A percentile compares a stretch with the other conserved stretches of the same genome.
phyloP scores from a whole-genome alignment of 2,797 vertebrate species.

The Sebastes dallii region DNA sequence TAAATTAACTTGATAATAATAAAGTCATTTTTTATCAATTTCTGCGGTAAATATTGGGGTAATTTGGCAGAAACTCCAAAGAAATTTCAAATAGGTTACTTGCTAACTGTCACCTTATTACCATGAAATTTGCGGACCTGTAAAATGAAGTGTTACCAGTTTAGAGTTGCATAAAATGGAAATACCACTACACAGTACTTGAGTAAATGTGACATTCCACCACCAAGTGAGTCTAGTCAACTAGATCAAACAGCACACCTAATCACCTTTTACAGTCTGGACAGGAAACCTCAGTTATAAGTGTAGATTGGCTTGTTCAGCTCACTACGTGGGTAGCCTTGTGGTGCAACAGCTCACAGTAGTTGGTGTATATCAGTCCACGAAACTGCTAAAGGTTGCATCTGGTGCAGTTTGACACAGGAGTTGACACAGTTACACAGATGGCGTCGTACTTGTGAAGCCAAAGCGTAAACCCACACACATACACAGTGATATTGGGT shows the following conservation, averaged over 20 bases:
- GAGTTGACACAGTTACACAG: constrained; percentile 42
- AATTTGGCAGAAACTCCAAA: too few relatives aligned
- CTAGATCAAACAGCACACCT: not conserved
- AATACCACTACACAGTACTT: not conserved
- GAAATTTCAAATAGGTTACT: too few relatives aligned
- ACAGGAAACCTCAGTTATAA: not conserved
- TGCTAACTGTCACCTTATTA: too few relatives aligned
- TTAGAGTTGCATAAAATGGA: not conserved
- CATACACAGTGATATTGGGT: not conserved
- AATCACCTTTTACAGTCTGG: not conserved
- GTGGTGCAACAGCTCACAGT: not conserved
- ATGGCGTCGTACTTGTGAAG: constrained; percentile 25
- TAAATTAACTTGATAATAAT: not conserved
- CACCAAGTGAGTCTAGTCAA: not conserved
- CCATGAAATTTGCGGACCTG: too few relatives aligned
- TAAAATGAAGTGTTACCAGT: not conserved
- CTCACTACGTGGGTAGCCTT: not conserved
- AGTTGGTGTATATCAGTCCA: not conserved
- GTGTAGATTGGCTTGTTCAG: not conserved
- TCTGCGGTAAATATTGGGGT: too few relatives aligned
- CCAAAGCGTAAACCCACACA: constrained; percentile 6
- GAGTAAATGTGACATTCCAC: not conserved
- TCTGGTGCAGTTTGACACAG: constrained; percentile 35
- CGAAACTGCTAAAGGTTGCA: constrained; percentile 10
- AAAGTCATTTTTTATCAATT: too few relatives aligned